Base-by-base conservation (phyloP, 2,888 invertebrate species). In the Lomographa bimaculata region DNA sequence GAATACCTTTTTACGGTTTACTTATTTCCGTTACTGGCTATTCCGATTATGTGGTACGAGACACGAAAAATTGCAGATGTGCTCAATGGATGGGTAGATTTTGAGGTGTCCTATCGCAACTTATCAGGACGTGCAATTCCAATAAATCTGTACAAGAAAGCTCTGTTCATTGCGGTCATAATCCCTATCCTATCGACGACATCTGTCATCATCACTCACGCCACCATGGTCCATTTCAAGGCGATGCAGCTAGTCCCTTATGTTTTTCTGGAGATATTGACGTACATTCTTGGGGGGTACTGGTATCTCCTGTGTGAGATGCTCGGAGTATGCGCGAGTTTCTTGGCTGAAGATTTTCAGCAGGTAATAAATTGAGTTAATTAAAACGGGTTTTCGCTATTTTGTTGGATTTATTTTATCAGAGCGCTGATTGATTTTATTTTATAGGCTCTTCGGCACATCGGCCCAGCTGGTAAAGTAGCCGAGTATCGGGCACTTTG, bases 1-100 rank as follows among this genome's bases (percentile, higher is more conserved):
- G 94, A 93, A 40, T 94, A 94, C 62, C 79, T 94, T 0, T 94
- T 94, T 56, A 90, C 93, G n/a, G 92, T 94, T 0, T 94, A 94
- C 64, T 81, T 94, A 43, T 83, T 94, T 42, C 94, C 94, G 0
- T 86, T 94, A 58, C 72, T 92, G 6, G 74, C 90, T 0, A 89
- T 93, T 23, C 93, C 93, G 0, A 86, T 94, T 25, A 71, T 93
- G 36, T 93, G 94, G 92, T 91, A 91, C 54, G 94, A 94, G 64
- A 90, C 93, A 0, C 75, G 77, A n/a, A 93, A 93, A 68, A 89
- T 93, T 33, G 91, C 91, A 0, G 66, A 60, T 7, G 90, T 92
- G 16, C 79, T 92, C 19, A 93, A 92, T 34, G 91, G 91, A 47
- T 93, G 94, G 93, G 89, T 90, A 26, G 91, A 91, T 42, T 94